Evolutionary conservation across 2,888 invertebrate genomes (phyloP).

Genomic region (Lacanobia oleracea): DNA sequence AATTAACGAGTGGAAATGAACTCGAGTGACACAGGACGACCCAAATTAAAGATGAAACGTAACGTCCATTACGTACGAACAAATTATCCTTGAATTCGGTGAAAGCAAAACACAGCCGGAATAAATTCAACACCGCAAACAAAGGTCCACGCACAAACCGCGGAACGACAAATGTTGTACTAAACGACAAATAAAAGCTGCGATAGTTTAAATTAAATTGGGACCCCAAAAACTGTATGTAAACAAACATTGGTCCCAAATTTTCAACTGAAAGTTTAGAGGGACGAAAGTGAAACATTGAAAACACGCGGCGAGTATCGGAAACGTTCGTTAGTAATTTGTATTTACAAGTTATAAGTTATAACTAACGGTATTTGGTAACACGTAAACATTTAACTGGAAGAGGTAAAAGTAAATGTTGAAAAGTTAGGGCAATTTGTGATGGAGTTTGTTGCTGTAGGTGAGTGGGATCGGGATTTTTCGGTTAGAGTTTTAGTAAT

Average conservation of each 20-base stretch:
- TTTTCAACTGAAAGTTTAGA: slow-evolving; percentile 77
- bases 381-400: slow-evolving; percentile 57
- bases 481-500: slow-evolving; percentile 14
- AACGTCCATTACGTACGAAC: slow-evolving; percentile 80
- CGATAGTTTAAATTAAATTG: slow-evolving; percentile 90
- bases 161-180: slow-evolving; percentile 84
- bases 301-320: slow-evolving; percentile 80
- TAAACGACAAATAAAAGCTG: slow-evolving; percentile 89
- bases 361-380: slow-evolving; percentile 64
- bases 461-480: slow-evolving; percentile 27
- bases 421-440: slow-evolving; percentile 33
- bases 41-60: slow-evolving; percentile 87
- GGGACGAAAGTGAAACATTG: slow-evolving; percentile 82
- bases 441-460: slow-evolving; percentile 38
- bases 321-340: slow-evolving; percentile 80
- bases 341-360: slow-evolving; percentile 76
- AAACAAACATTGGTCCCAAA: slow-evolving; percentile 85
- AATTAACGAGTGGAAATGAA: slow-evolving; percentile 80
- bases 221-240: slow-evolving; percentile 87
- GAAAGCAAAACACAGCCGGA: slow-evolving; percentile 76
- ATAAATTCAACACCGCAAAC: slow-evolving; percentile 84
- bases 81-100: slow-evolving; percentile 82
- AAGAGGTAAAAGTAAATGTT: slow-evolving; percentile 42
- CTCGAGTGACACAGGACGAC: slow-evolving; percentile 78
- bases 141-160: slow-evolving; percentile 81